phyloP scores from a whole-genome alignment of 2,797 vertebrate species.

The Poecilia gillii region DNA sequence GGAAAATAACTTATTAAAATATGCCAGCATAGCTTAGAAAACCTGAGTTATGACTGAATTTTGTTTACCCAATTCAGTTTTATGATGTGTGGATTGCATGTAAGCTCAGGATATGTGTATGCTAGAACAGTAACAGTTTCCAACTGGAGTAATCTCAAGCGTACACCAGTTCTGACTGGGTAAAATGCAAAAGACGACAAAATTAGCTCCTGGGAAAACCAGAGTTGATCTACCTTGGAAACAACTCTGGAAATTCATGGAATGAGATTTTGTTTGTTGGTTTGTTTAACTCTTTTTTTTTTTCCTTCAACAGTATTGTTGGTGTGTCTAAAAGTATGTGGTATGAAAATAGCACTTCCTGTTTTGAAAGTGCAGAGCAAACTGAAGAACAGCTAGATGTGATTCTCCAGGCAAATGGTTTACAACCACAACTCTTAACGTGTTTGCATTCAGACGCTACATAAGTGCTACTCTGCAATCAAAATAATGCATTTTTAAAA shows the following conservation, averaged over 20 bases:
- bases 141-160: no score
- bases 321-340: background rate
- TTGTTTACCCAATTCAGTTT: background rate
- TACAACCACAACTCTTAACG: background rate
- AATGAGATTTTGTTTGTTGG: background rate
- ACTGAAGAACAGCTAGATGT: background rate
- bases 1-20: background rate
- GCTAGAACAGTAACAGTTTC: background rate
- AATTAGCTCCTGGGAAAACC: background rate
- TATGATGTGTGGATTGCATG: background rate
- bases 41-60: no score
- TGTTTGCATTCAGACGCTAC: background rate
- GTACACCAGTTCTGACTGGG: background rate
- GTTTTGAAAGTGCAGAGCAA: background rate
- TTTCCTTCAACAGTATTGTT: background rate
- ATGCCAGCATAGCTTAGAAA: background rate
- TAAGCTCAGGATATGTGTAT: background rate
- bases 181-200: background rate
- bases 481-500: constrained; percentile 1
- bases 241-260: background rate
- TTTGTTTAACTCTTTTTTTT: background rate
- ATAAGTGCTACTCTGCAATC: background rate
- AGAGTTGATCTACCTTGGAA: background rate
- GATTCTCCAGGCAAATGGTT: background rate
- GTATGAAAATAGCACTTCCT: background rate